Percentiles rank a stretch among this genome's conserved stretches.
Evolutionary conservation across 2,888 invertebrate species (phyloP).

Genomic region (Timandra comae): DNA sequence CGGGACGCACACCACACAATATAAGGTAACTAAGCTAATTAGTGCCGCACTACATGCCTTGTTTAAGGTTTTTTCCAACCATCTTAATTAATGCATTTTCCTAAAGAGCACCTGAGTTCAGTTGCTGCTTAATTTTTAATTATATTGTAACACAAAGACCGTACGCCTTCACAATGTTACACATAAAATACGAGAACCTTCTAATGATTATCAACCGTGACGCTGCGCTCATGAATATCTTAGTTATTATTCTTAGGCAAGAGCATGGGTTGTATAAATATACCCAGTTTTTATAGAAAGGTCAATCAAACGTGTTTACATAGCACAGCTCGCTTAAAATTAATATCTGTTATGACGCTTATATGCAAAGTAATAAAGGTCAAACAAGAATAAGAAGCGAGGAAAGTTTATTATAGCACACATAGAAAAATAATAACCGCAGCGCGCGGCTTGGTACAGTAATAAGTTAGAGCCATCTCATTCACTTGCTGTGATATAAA

Average conservation of each 20-base stretch:
- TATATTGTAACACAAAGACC: conserved; percentile 29
- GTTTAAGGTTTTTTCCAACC: conserved; percentile 44
- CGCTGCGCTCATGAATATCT: too few relatives aligned
- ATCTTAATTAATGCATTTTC: conserved; percentile 61
- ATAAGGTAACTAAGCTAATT: conserved; percentile 43
- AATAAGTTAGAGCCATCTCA: conserved; percentile 26
- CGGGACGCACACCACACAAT: conserved; percentile 7
- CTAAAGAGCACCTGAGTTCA: conserved; percentile 52
- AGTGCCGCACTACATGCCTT: conserved; percentile 34
- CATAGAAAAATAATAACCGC: conserved; percentile 12
- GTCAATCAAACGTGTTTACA: too few relatives aligned
- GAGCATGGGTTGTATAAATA: too few relatives aligned
- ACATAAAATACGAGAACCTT: too few relatives aligned
- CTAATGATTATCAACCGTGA: too few relatives aligned
- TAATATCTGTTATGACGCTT: too few relatives aligned
- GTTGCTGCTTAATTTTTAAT: conserved; percentile 48
- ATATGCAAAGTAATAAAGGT: too few relatives aligned
- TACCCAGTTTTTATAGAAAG: too few relatives aligned
- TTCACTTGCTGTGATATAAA: conserved; percentile 34
- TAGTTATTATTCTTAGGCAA: too few relatives aligned
- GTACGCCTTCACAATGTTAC: conserved; percentile 2
- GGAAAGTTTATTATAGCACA: conserved; percentile 10
- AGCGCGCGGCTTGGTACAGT: conserved; percentile 9
- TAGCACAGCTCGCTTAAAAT: too few relatives aligned
- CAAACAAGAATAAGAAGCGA: conserved; percentile 8